Evolutionary conservation across 2,888 invertebrate species (phyloP).

Genomic region (Eupeodes luniger): DNA sequence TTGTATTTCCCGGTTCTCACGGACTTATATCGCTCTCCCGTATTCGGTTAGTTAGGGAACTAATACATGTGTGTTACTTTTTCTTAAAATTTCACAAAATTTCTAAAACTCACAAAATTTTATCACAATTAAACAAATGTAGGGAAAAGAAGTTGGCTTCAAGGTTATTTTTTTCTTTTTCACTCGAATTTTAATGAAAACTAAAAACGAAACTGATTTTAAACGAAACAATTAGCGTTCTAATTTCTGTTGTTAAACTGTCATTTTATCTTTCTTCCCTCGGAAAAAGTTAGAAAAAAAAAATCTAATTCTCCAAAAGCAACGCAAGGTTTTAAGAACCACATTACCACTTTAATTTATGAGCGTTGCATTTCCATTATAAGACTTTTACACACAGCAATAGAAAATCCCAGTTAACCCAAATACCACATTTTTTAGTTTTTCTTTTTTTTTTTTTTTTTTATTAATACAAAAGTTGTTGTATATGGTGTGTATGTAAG

Average conservation of each 20-base stretch:
- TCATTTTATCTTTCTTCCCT: background rate
- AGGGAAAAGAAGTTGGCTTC: too few relatives aligned
- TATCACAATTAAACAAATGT: too few relatives aligned
- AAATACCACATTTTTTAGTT: slow-evolving; percentile 42
- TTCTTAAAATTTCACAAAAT: too few relatives aligned
- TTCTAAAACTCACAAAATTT: too few relatives aligned
- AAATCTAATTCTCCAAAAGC: background rate
- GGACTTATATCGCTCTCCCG: too few relatives aligned
- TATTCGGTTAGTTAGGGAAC: too few relatives aligned
- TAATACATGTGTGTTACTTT: too few relatives aligned
- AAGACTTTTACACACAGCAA: slow-evolving; percentile 12
- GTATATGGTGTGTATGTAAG: background rate
- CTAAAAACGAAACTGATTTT: background rate
- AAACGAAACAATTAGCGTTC: slow-evolving; percentile 5
- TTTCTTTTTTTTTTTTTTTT: background rate
- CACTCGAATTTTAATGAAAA: too few relatives aligned
- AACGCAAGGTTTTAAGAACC: slow-evolving; percentile 27
- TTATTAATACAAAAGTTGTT: background rate
- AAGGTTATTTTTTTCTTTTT: too few relatives aligned
- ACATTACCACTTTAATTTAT: slow-evolving; percentile 28
- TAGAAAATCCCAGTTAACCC: slow-evolving; percentile 60
- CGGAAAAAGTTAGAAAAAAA: background rate
- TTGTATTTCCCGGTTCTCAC: too few relatives aligned
- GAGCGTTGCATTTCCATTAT: slow-evolving; percentile 53
- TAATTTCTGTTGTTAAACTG: background rate